Percentiles rank a stretch among this genome's conserved stretches.
Conservation (phyloP, 1,140 invertebrate species). For the Sycobia sp. region DNA sequence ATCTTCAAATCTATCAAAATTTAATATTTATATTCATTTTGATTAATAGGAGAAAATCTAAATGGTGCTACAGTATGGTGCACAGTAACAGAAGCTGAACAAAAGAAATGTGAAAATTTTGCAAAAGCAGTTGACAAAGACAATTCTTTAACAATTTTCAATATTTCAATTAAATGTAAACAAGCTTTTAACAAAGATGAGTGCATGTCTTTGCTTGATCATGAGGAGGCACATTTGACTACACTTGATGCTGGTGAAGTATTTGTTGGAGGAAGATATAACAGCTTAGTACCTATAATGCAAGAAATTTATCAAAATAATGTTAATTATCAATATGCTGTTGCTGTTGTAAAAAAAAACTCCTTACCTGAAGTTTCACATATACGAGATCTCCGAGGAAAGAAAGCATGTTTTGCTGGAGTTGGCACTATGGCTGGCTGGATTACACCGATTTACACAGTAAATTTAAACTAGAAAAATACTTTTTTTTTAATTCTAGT, state of each 20-base stretch:
- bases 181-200: slow-evolving; percentile 79
- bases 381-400: slow-evolving; percentile 74
- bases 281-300: slow-evolving; percentile 89
- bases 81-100: slow-evolving; percentile 73
- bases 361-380: slow-evolving; percentile 67
- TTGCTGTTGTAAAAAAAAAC: slow-evolving; percentile 81
- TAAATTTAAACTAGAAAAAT: slow-evolving; percentile 23
- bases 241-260: slow-evolving; percentile 91
- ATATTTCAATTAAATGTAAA: slow-evolving; percentile 68
- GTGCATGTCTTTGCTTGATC: slow-evolving; percentile 79
- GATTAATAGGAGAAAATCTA: slow-evolving; percentile 44
- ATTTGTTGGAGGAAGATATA: slow-evolving; percentile 88
- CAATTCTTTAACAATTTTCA: slow-evolving; percentile 67
- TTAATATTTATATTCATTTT: too few relatives aligned
- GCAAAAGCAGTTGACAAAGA: slow-evolving; percentile 70
- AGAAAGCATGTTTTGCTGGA: slow-evolving; percentile 86
- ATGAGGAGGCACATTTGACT: slow-evolving; percentile 82
- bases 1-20: too few relatives aligned
- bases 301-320: slow-evolving; percentile 72
- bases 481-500: too few relatives aligned
- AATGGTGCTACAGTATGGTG: slow-evolving; percentile 70
- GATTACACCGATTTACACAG: slow-evolving; percentile 82
- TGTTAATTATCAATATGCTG: slow-evolving; percentile 75
- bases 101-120: slow-evolving; percentile 78
- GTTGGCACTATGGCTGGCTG: slow-evolving; percentile 92